Evolutionary conservation across 2,888 invertebrate genomes (phyloP), one percentile per base, ranked within the genome.

Genomic region (Drosophila recens): DNA sequence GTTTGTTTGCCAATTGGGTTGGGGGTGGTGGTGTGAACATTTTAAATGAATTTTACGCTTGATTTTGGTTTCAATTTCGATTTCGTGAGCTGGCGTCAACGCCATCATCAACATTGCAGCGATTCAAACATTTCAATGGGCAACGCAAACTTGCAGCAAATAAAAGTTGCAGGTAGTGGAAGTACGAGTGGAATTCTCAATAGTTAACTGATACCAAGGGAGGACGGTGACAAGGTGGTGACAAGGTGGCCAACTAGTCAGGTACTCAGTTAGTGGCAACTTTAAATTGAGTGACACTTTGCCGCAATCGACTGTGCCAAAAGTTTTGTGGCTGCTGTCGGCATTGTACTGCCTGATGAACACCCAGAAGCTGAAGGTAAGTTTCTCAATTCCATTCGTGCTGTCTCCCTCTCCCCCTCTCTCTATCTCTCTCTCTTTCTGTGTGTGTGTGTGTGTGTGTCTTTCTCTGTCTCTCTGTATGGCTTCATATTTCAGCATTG

Each of bases 281-380:
- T 82, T 87, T 81, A 73, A 82, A 85, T 82, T 87, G 88, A 82
- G 88, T 82, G 88, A 85, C 82, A 85, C 82, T 82, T 79, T 85
- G 88, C 85, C 86, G 79, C 86, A 79, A 87, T 85, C 75, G 86
- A 85, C 68, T 79, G 75, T 69, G 79, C 69, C 82, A 58, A 69
- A 87, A 87, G 79, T 79, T 87, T 75, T 72, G 62, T 54, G 78
- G 57, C 61, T 66, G 51, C 36, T 58, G 36, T 67, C 61, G 49
- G 23, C 67, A 52, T 36, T 56, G 33, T 56, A 40, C 20, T 52
- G 34, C 20, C 66, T 59, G 59, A 72, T 65, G 78, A 65, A 71
- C 57, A 43, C 45, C 36, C 46, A 43, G 62, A 78, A 67, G 38
- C 59, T 34, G 27, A 56, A 56, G 67, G 58, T 67, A n/a, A 36